Conservation (phyloP, 1,140 invertebrate species). For the Bombus superbus region DNA sequence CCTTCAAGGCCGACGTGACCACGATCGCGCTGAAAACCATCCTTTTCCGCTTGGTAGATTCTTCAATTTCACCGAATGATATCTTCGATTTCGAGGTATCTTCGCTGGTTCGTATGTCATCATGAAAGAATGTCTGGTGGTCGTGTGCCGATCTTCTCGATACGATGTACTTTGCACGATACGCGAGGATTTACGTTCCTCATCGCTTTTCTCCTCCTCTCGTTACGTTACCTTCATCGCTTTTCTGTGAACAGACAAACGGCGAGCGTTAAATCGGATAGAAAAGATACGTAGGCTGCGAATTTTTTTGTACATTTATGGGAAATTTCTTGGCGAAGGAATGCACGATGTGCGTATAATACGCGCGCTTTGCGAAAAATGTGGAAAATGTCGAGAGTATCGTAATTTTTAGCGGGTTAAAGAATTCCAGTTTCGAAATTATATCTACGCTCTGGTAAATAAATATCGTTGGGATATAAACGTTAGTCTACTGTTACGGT, state of each 20-base stretch:
- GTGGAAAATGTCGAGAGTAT: no score
- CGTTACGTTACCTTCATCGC: neutral
- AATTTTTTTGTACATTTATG: no score
- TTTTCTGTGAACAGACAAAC: constrained; percentile 32
- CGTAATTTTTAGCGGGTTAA: no score
- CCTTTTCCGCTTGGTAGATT: neutral
- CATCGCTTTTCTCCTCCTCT: constrained; percentile 3
- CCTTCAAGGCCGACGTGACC: constrained; percentile 88
- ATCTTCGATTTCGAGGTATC: neutral
- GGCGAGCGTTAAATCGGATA: no score
- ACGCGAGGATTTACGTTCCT: constrained; percentile 7
- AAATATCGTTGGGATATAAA: no score
- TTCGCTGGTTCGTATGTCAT: neutral
- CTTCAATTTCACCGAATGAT: neutral
- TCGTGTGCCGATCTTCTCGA: constrained; percentile 67
- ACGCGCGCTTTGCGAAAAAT: no score
- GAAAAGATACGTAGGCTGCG: no score
- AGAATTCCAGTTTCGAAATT: no score
- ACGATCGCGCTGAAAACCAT: constrained; percentile 89
- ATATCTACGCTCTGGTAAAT: no score
- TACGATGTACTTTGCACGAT: constrained; percentile 40
- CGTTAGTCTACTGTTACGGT: no score
- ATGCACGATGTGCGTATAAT: no score
- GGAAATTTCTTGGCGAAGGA: no score
- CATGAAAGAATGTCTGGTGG: constrained; percentile 66